Evolutionary conservation across 2,888 invertebrate genomes (phyloP), one percentile per base, ranked within the genome.

Genomic region (Tillus elongatus): DNA sequence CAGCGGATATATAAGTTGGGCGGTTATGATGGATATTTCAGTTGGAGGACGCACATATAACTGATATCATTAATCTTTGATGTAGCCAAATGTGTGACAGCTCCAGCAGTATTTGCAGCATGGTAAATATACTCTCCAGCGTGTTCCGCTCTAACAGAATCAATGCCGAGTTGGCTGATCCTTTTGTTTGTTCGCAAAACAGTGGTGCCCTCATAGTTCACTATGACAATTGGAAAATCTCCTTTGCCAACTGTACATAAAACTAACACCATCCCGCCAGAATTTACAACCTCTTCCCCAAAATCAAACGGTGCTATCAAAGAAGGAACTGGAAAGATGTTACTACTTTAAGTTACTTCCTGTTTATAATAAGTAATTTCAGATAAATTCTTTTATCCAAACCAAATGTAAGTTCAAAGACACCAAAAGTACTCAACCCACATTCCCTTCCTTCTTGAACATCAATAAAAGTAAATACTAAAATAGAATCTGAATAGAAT

Each of bases 231-330:
- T 37, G 83, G 83, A 44, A 70, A 63, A 57, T 84, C 83, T 37
- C 83, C 80, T 62, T 78, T 77, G 30, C 72, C 71, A 44, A 77
- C 71, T 47, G 75, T 70, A 66, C 80, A 81, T 42, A 61, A 67
- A 50, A 79, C 69, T 46, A 74, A 75, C 44, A 75, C 71, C 49
- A 74, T 72, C 56, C 79, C 78, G 36, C 79, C 79, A 47, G 76
- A 74, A 61, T 73, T 73, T 38, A 77, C 69, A 43, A 75, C 71
- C 15, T 53, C 51, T 27, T 54, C 53, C 3, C 55, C 56, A 47
- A 76, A 75, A 46, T 66, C 65, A 46, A 72, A 71, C n/a, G 69
- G 69, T 40, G 64, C 63, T 4, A 60, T 57, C 47, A 57, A 56
- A 16, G 59, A 58, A 41, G 56, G 48, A 40, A 57, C 58, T 59